Base-by-base conservation (phyloP, 2,888 invertebrate species). In the Herminia tarsipennalis region DNA sequence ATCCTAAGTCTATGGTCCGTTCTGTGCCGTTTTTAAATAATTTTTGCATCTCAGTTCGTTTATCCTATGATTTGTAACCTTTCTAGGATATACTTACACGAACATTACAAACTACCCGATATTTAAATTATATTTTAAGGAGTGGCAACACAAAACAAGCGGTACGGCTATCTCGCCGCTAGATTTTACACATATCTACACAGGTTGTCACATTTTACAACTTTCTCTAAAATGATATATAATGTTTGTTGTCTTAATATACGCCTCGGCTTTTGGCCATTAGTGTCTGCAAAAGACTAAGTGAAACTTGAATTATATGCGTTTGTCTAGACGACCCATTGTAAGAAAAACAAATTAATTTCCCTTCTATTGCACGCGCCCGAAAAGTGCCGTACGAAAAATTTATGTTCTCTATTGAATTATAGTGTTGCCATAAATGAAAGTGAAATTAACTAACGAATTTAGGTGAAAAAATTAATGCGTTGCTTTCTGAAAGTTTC, bases 331-430 rank as follows among this genome's bases (percentile, higher is more conserved):
- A 91, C 90, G 76, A 70, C 66, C 86, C 79, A 86, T 90, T 88
- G 88, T 90, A 81, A 85, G 88, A 88, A 91, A 89, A 91, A 89
- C 88, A 90, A 89, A 88, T 88, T 88, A 89, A 88, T 88, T 83
- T 80, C 76, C 78, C 80, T 72, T 74, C 84, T 79, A 85, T 82
- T 77, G 85, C 83, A 82, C 69, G 72, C 76, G 76, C 71, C 78
- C 78, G 76, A 86, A 85, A 85, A 85, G 82, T 84, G 80, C 82
- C 81, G 77, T 73, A 66, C 71, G 72, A 66, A 59, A 70, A 82
- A 89, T 89, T 89, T 88, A 89, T 86, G 83, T 74, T 62, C 66
- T 77, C 76, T 73, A 84, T 88, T 88, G 85, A 88, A 78, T 86
- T 84, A 87, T 80, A 66, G 78, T 56, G 67, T 68, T 54, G 70